Evolutionary conservation across 1,140 invertebrate species (phyloP).

Genomic region (Magallana angulata): DNA sequence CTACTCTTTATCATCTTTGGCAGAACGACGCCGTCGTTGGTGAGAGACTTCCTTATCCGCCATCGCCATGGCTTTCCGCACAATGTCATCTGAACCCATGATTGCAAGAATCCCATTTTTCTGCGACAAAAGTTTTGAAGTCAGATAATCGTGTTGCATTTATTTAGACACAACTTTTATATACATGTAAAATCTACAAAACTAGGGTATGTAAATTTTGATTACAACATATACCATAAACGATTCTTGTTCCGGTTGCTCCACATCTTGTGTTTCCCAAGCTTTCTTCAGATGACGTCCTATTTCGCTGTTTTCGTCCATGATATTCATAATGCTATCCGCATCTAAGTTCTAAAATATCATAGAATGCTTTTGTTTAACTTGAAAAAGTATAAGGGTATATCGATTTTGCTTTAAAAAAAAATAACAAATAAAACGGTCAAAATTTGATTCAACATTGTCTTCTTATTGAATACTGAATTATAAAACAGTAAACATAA

Average conservation of each 20-base stretch:
- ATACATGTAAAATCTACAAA: too few species aligned
- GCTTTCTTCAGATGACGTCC: constrained; percentile 61
- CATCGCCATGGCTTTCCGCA: constrained; percentile 69
- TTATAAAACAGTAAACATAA: too few species aligned
- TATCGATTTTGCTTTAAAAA: too few species aligned
- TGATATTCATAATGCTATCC: constrained; percentile 56
- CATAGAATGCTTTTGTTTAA: not conserved
- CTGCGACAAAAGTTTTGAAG: constrained; percentile 52
- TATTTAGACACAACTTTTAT: too few species aligned
- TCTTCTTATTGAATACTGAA: too few species aligned
- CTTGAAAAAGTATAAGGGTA: too few species aligned
- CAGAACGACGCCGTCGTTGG: constrained; percentile 43
- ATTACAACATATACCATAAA: constrained; percentile 65
- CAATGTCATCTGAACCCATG: constrained; percentile 72
- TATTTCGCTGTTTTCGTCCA: constrained; percentile 64
- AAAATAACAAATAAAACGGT: too few species aligned
- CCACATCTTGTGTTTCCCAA: constrained; percentile 54
- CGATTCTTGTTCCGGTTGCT: constrained; percentile 60
- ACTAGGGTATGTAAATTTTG: not conserved
- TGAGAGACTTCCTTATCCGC: constrained; percentile 62
- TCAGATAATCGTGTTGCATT: not conserved
- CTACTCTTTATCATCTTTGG: constrained; percentile 59
- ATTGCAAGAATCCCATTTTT: constrained; percentile 71
- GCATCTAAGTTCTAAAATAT: constrained; percentile 16
- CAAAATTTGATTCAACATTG: too few species aligned